Conservation (phyloP, 1,140 invertebrate genomes). For the Polyergus mexicanus region DNA sequence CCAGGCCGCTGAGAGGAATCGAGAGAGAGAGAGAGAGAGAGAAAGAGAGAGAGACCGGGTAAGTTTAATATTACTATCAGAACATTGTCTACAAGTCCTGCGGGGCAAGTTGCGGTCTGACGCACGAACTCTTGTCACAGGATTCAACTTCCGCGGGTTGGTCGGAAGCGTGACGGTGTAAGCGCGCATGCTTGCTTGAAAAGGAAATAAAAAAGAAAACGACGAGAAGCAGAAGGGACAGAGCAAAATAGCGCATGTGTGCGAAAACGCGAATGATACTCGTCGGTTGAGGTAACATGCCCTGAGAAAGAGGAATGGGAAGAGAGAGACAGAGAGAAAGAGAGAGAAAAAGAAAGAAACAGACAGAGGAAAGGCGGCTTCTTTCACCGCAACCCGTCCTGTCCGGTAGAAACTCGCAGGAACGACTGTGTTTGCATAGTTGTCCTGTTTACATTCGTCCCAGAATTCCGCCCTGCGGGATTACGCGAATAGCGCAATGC, state of each 20-base stretch:
- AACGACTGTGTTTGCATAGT: constrained; percentile 55
- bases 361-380: constrained; percentile 11
- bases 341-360: neutral
- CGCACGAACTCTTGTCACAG: constrained; percentile 75
- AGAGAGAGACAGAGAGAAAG: neutral
- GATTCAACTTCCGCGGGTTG: constrained; percentile 68
- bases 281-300: constrained; percentile 10
- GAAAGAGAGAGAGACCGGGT: constrained; percentile 36
- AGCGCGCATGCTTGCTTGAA: neutral
- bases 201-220: neutral
- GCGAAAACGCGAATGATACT: constrained; percentile 43
- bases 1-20: constrained; percentile 55
- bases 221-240: neutral
- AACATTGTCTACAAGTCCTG: constrained; percentile 59
- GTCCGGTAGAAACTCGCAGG: constrained; percentile 11
- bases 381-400: constrained; percentile 52
- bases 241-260: constrained; percentile 26
- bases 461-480: constrained; percentile 50
- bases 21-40: neutral
- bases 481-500: constrained; percentile 56
- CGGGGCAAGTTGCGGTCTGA: constrained; percentile 69
- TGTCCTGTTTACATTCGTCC: constrained; percentile 57
- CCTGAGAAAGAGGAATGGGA: neutral
- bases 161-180: constrained; percentile 9
- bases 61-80: constrained; percentile 69